Percentiles rank a stretch among this genome's conserved stretches.
phyloP scores from a whole-genome alignment of 2,113 vertebrate genomes.

The Hucho hucho region DNA sequence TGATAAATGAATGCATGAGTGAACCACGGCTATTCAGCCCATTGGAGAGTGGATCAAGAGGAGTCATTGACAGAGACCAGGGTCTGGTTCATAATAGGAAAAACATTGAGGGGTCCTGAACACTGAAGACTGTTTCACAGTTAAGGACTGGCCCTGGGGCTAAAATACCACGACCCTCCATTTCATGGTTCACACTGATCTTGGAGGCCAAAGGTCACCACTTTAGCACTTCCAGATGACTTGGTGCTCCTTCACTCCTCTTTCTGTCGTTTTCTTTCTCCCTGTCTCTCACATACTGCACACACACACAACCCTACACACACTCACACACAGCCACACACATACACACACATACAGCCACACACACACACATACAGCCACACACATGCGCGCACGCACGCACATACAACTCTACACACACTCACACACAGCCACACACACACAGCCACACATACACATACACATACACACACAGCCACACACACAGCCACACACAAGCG shows the following conservation, averaged over 20 bases:
- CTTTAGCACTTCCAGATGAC: conserved; percentile 28
- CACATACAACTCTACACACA: too few relatives aligned
- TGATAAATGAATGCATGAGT: conserved; percentile 54
- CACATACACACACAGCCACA: neutral
- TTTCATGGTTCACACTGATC: conserved; percentile 38
- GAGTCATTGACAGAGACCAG: conserved; percentile 68
- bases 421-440: too few relatives aligned
- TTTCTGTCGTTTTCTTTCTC: neutral
- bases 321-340: neutral
- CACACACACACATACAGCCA: neutral
- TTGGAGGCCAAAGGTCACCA: conserved; percentile 46
- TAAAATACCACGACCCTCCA: conserved; percentile 50
- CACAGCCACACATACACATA: neutral
- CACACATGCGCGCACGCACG: neutral
- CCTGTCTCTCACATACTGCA: neutral
- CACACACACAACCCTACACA: neutral
- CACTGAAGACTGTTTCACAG: conserved; percentile 62
- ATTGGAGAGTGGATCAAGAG: conserved; percentile 65
- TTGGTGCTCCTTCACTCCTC: conserved; percentile 19
- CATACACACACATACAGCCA: neutral
- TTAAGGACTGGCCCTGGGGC: conserved; percentile 60
- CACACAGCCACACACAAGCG: neutral
- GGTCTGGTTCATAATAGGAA: conserved; percentile 66
- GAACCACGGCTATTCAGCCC: conserved; percentile 49
- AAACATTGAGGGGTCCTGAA: conserved; percentile 50